A percentile compares a stretch with the other conserved stretches of the same genome.
Conservation (phyloP, 2,797 vertebrate species). For the Eulemur rubriventer region DNA sequence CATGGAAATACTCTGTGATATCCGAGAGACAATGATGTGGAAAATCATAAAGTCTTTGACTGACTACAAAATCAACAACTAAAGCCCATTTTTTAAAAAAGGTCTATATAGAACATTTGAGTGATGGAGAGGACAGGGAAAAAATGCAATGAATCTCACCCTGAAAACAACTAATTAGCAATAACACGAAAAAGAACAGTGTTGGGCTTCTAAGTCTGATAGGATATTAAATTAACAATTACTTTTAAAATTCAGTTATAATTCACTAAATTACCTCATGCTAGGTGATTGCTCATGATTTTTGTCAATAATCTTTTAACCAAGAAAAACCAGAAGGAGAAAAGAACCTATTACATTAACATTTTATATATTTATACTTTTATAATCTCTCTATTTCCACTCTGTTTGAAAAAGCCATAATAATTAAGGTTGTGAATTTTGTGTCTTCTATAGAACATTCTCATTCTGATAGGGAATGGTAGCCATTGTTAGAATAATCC, state of each 20-base stretch:
- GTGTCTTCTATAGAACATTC: background rate
- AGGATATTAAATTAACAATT: slow-evolving; percentile 27
- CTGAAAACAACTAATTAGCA: slow-evolving; percentile 47
- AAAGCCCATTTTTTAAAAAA: background rate
- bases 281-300: background rate
- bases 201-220: background rate
- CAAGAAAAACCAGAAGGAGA: slow-evolving; percentile 33
- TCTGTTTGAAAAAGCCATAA: slow-evolving; percentile 37
- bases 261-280: slow-evolving; percentile 44
- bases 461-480: background rate
- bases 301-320: slow-evolving; percentile 36
- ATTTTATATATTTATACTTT: slow-evolving; percentile 41
- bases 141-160: background rate
- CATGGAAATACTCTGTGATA: slow-evolving; percentile 31
- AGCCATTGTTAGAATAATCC: background rate
- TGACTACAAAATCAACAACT: slow-evolving; percentile 24
- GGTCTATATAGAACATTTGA: background rate
- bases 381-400: background rate
- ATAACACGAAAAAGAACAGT: background rate
- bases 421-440: slow-evolving; percentile 9
- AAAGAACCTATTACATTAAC: slow-evolving; percentile 21
- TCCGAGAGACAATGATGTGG: background rate
- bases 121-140: background rate
- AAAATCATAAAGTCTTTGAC: background rate
- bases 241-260: slow-evolving; percentile 28